Conservation (phyloP, 2,888 invertebrate genomes). For the Tiliacea citrago region DNA sequence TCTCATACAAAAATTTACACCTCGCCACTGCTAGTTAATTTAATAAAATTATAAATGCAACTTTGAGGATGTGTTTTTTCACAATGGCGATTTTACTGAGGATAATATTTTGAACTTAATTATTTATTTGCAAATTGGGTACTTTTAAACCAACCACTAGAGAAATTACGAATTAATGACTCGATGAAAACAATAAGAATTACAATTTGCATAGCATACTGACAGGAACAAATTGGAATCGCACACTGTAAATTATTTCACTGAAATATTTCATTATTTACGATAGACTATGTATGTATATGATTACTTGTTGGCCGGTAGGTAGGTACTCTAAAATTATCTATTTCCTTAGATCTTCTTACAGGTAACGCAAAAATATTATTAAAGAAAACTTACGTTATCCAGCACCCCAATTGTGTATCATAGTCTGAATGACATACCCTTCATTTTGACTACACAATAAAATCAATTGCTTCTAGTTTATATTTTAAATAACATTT, state of each 20-base stretch:
- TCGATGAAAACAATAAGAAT: slow-evolving; percentile 14
- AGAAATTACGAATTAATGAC: too few species aligned
- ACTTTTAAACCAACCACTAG: background rate
- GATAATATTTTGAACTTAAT: too few species aligned
- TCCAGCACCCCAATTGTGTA: too few species aligned
- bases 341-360: slow-evolving; percentile 20
- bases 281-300: slow-evolving; percentile 4
- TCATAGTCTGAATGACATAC: too few species aligned
- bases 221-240: slow-evolving; percentile 43
- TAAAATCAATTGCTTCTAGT: too few species aligned
- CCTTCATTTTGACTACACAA: too few species aligned
- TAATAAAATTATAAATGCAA: too few species aligned
- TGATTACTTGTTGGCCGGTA: slow-evolving; percentile 31
- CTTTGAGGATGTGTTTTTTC: too few species aligned
- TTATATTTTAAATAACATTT: too few species aligned
- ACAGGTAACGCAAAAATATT: background rate
- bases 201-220: slow-evolving; percentile 10
- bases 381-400: background rate
- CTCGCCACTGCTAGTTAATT: too few species aligned
- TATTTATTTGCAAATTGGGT: background rate
- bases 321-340: slow-evolving; percentile 32
- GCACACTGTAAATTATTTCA: slow-evolving; percentile 13
- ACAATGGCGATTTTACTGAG: too few species aligned
- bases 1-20: too few species aligned
- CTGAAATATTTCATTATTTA: slow-evolving; percentile 25